Conservation (phyloP, 2,888 invertebrate species). For the Watsonalla binaria region DNA sequence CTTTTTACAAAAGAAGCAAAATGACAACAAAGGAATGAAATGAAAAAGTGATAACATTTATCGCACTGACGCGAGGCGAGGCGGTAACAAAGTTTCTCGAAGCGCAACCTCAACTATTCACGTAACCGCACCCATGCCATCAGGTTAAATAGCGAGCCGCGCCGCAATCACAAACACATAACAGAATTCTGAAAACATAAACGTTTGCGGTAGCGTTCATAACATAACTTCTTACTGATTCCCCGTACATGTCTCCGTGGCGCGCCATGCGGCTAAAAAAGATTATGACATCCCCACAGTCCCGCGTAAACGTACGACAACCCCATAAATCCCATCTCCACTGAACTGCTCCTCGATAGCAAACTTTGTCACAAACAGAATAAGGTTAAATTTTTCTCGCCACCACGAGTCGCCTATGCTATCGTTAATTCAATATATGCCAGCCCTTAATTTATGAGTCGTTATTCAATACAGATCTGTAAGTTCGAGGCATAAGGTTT, state of each 20-base stretch:
- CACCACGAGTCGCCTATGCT: slow-evolving; percentile 41
- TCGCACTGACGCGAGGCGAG: neutral
- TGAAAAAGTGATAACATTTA: neutral
- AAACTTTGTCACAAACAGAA: slow-evolving; percentile 33
- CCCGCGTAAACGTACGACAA: slow-evolving; percentile 54
- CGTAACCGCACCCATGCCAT: neutral
- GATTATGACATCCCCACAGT: slow-evolving; percentile 72
- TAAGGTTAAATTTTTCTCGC: slow-evolving; percentile 48
- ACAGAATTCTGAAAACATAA: slow-evolving; percentile 27
- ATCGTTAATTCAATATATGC: slow-evolving; percentile 72
- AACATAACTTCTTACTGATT: slow-evolving; percentile 54
- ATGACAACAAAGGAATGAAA: neutral
- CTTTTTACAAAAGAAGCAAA: neutral
- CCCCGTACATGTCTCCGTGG: slow-evolving; percentile 56
- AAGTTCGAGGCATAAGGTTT: slow-evolving; percentile 65
- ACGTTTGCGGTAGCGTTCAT: slow-evolving; percentile 47
- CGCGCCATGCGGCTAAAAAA: slow-evolving; percentile 73
- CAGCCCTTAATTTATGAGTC: slow-evolving; percentile 67
- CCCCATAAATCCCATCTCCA: slow-evolving; percentile 59
- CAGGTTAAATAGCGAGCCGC: neutral
- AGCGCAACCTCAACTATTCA: neutral
- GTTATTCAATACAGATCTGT: slow-evolving; percentile 69
- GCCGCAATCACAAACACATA: slow-evolving; percentile 1
- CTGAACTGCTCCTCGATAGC: slow-evolving; percentile 29
- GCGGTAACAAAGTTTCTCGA: neutral